These are phyloP conservation scores for Lydus trimaculatus DNA, from an alignment of 2,888 invertebrate species.

Conservation along the genomic window DNA sequence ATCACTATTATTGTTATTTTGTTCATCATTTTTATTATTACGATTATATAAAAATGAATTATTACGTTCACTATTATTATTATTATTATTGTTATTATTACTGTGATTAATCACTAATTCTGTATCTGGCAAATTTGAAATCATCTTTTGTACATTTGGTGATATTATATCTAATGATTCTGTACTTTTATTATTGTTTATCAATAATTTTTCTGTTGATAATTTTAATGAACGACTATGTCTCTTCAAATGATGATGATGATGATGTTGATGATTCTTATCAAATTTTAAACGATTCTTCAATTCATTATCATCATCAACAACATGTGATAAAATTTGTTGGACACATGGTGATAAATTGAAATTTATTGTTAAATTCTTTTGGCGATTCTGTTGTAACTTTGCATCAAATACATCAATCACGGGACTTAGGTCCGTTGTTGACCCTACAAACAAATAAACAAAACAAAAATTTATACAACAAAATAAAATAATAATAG, in stretches of 20 bases:
- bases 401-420: constrained; percentile 87
- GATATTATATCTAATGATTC: constrained; percentile 58
- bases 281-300: constrained; percentile 56
- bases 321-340: constrained; percentile 67
- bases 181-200: constrained; percentile 46
- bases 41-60: constrained; percentile 44
- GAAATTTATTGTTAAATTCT: constrained; percentile 34
- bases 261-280: constrained; percentile 34
- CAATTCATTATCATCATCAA: constrained; percentile 52
- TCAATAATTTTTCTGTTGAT: constrained; percentile 38
- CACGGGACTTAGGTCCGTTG: constrained; percentile 84
- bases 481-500: too few species aligned
- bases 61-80: constrained; percentile 34
- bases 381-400: constrained; percentile 52
- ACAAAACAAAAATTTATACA: too few species aligned
- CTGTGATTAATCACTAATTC: constrained; percentile 54
- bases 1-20: constrained; percentile 25
- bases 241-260: neutral
- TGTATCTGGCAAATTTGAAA: constrained; percentile 63
- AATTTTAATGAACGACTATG: neutral
- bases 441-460: constrained; percentile 74
- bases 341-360: constrained; percentile 69
- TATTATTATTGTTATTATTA: constrained; percentile 42
- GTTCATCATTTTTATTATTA: constrained; percentile 23
- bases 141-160: constrained; percentile 65